Conservation (phyloP, 1,140 invertebrate genomes). For the Neodiprion lecontei region DNA sequence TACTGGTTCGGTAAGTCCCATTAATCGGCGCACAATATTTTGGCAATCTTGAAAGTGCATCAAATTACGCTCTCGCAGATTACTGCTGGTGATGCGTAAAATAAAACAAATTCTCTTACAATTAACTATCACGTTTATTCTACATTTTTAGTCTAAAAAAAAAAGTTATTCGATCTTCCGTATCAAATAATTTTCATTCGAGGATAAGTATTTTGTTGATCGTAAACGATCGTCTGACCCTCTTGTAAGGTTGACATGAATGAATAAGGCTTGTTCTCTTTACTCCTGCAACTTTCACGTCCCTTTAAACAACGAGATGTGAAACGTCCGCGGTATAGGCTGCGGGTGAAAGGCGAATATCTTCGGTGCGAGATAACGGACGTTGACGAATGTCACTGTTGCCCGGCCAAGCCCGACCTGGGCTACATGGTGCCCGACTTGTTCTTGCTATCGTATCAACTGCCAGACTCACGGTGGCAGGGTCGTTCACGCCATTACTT, state of each 20-base stretch:
- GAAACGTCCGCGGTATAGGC: conserved; percentile 41
- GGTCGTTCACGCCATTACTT: conserved; percentile 81
- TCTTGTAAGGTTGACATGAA: too few relatives aligned
- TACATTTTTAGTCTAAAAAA: too few relatives aligned
- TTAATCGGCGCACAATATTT: neutral
- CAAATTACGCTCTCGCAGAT: neutral
- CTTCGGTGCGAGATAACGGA: conserved; percentile 33
- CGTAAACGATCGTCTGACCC: too few relatives aligned
- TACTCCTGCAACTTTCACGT: neutral
- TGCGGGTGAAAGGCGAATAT: conserved; percentile 40
- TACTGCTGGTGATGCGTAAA: neutral
- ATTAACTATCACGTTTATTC: neutral
- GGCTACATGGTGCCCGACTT: conserved; percentile 49
- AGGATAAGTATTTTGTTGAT: too few relatives aligned
- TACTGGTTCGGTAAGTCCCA: conserved; percentile 10
- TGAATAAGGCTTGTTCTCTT: too few relatives aligned
- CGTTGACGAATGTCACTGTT: conserved; percentile 63
- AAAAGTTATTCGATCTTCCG: neutral
- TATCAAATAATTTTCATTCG: neutral
- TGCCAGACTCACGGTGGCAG: conserved; percentile 76
- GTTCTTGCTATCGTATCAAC: conserved; percentile 68
- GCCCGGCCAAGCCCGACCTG: conserved; percentile 70
- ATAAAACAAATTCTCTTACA: neutral
- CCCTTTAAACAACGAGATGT: conserved; percentile 39
- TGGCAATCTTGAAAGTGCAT: neutral